Base-by-base conservation (phyloP, 2,888 invertebrate species). In the Liposcelis brunnea region DNA sequence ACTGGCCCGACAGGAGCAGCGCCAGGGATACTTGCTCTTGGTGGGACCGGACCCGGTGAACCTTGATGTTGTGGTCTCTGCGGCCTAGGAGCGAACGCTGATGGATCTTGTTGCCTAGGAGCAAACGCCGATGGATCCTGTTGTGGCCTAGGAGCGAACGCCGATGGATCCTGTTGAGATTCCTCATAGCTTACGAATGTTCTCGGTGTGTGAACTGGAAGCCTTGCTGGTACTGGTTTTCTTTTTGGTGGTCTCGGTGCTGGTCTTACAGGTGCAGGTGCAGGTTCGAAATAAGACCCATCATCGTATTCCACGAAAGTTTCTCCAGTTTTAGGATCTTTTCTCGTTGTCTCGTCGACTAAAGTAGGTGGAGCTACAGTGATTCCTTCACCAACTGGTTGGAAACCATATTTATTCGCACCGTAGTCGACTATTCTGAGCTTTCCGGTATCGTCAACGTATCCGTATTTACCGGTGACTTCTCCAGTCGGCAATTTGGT, bases 401-500 rank as follows among this genome's bases (percentile, higher is more conserved):
- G 83, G 71, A 87, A 87, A 0, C 87, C 87, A 58, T 76, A 81
- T 61, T 82, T 82, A 63, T 86, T 82, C 32, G 87, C 87, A 5
- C 87, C 87, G 58, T 90, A 90, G 59, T 89, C 87, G 16, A 87
- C 77, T 1, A 85, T 82, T 33, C 86, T 77, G 1, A 80, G 40
- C 70, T 83, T 74, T 56, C 89, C 77, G 45, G 74, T 68, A 56
- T 84, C 85, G 58, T 87, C 89, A 47, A 80, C 80, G 67, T 86
- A 89, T 2, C 89, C 89, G 59, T 89, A 89, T 61, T 89, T 89
- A 53, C 89, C 89, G 64, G 81, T 83, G 8, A 87, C 87, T 55
- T 86, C 86, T 1, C 87, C 87, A 5, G 72, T 71, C 1, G 78
- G 72, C 15, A 77, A 64, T 61, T 87, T 87, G 8, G 87, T 87